Conservation (phyloP, 2,888 invertebrate genomes). For the Sphecodes monilicornis region DNA sequence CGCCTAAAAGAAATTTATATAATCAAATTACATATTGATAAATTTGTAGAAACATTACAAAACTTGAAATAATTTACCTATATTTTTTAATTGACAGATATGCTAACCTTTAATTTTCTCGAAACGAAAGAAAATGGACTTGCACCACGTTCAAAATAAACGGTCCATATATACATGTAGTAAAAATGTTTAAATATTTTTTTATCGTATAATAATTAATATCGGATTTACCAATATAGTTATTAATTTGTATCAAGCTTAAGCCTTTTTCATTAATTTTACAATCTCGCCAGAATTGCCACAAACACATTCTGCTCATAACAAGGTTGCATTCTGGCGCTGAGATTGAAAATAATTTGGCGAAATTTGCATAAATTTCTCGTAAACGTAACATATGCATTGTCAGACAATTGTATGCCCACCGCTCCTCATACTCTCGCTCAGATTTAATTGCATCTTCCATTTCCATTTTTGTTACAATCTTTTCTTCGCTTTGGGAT, state of each 20-base stretch:
- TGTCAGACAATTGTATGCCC: slow-evolving; percentile 84
- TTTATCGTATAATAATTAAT: neutral
- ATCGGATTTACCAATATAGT: slow-evolving; percentile 80
- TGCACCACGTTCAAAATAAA: no score
- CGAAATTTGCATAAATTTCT: slow-evolving; percentile 86
- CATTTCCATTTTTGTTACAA: neutral
- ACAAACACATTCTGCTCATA: slow-evolving; percentile 85
- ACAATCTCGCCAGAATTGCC: slow-evolving; percentile 88
- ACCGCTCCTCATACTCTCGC: slow-evolving; percentile 81
- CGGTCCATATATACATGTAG: no score
- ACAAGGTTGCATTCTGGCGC: slow-evolving; percentile 45
- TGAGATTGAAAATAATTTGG: slow-evolving; percentile 73
- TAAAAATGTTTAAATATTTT: neutral
- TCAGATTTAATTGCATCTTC: slow-evolving; percentile 54
- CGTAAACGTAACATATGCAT: slow-evolving; percentile 85
- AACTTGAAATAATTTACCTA: no score
- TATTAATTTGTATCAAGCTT: slow-evolving; percentile 86
- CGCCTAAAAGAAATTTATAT: no score
- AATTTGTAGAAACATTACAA: no score
- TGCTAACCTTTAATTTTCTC: no score
- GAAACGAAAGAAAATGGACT: no score
- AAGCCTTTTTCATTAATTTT: slow-evolving; percentile 85
- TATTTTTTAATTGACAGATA: no score
- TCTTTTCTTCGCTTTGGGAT: neutral
- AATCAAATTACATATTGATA: no score